Conservation (phyloP, 2,888 invertebrate genomes). For the Papilio protenor region DNA sequence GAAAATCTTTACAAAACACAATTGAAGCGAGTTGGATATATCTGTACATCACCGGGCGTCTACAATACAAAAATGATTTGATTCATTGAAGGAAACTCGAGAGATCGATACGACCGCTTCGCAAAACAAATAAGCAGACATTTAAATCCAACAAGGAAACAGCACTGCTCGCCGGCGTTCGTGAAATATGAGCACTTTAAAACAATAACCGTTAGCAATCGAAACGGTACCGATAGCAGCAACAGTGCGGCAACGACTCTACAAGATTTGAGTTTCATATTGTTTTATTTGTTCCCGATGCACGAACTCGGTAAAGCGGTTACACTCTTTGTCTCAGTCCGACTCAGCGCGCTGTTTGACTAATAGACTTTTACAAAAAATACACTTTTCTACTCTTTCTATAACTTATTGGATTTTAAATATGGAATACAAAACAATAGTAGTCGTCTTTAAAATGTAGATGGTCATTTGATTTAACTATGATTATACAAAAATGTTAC, state of each 20-base stretch:
- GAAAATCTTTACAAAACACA: neutral
- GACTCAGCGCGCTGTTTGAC: slow-evolving; percentile 25
- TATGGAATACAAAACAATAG: neutral
- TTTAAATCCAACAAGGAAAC: slow-evolving; percentile 40
- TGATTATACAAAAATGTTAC: too few relatives aligned
- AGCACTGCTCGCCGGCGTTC: slow-evolving; percentile 42
- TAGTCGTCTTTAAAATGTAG: neutral
- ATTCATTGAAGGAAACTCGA: slow-evolving; percentile 16
- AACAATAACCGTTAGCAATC: slow-evolving; percentile 52
- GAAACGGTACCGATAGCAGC: slow-evolving; percentile 43
- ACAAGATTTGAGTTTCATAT: slow-evolving; percentile 41
- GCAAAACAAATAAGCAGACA: slow-evolving; percentile 31
- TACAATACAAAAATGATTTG: slow-evolving; percentile 10
- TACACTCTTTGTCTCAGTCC: slow-evolving; percentile 27
- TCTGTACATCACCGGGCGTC: neutral
- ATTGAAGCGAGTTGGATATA: neutral
- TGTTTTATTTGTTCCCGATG: slow-evolving; percentile 40
- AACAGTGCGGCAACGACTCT: slow-evolving; percentile 30
- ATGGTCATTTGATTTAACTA: neutral
- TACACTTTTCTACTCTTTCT: slow-evolving; percentile 30
- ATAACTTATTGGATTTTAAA: slow-evolving; percentile 29
- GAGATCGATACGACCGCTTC: slow-evolving; percentile 19
- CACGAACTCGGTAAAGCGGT: slow-evolving; percentile 32
- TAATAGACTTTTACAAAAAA: slow-evolving; percentile 27
- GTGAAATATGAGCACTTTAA: slow-evolving; percentile 51